Conservation (phyloP, 2,888 invertebrate genomes). For the Cheilosia vernalis region DNA sequence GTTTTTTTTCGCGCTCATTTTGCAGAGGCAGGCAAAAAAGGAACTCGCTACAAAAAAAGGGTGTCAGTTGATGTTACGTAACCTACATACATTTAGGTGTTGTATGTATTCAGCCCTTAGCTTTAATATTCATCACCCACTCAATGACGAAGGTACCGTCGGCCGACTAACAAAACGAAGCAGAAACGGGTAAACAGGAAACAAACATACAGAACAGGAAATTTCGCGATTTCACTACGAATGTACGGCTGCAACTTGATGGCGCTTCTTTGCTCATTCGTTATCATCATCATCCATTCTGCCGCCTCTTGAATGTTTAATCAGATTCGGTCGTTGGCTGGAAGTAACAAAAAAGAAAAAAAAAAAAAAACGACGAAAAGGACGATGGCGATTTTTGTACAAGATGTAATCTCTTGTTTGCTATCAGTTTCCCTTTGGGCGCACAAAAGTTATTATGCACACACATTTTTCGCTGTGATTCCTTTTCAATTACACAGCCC, state of each 20-base stretch:
- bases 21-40: not conserved
- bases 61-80: conserved; percentile 60
- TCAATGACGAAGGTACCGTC: not conserved
- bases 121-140: conserved; percentile 71
- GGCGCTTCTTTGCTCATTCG: conserved; percentile 41
- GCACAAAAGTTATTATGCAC: conserved; percentile 63
- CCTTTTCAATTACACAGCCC: conserved; percentile 65
- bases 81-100: conserved; percentile 54
- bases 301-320: conserved; percentile 68
- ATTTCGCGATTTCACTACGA: conserved; percentile 69
- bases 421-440: conserved; percentile 53
- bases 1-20: not conserved
- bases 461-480: conserved; percentile 68
- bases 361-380: conserved; percentile 8
- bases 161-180: conserved; percentile 1
- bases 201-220: conserved; percentile 59
- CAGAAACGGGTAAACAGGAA: conserved; percentile 47
- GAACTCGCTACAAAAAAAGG: not conserved
- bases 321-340: conserved; percentile 44
- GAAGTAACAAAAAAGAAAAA: conserved; percentile 4
- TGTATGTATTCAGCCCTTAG: conserved; percentile 47
- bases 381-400: conserved; percentile 42
- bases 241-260: conserved; percentile 29
- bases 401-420: conserved; percentile 60
- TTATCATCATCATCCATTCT: conserved; percentile 24